Base-by-base conservation (phyloP, 2,113 vertebrate species). In the Smithornis capensis region DNA sequence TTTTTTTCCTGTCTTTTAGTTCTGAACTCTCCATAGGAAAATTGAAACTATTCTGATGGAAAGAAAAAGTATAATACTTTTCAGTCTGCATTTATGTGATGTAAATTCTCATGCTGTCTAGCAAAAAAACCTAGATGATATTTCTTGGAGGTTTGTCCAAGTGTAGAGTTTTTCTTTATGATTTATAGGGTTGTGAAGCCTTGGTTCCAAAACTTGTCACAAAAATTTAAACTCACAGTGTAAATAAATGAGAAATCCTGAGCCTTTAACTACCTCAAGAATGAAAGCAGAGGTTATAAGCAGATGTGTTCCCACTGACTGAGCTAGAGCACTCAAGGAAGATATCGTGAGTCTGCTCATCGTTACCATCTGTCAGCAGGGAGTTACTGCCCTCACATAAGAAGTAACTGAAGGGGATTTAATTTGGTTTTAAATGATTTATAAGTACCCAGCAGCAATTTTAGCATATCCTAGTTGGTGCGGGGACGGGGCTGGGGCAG, bases 211-310 rank as follows among this genome's bases (percentile, higher is more conserved):
- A 94, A 80, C 42, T 83, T 93, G 88, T 86, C 94, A 92, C 14
- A 44, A 90, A 90, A 91, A 85, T 80, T 90, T 85, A 69, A 92
- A 69, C 67, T 86, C 44, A 1, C 50, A 57, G 55, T 50, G 55
- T 90, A 95, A 94, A 93, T 94, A 92, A 83, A 80, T 87, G 74
- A 56, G 69, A 88, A 88, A 65, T 91, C 83, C 71, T 49, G 73
- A 91, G 73, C 81, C 52, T 79, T 83, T 91, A 91, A 65, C 78
- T 68, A 76, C 87, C 52, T 94, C 81, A 59, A 17, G 79, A 88
- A 85, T 62, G 55, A 60, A 84, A 63, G 47, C 6, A 19, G 52
- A 59, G 89, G 64, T 83, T 88, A 62, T 55, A 74, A 91, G 40
- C 87, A 91, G 91, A 59, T 81, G 60, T 59, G 84, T 42, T 91